Evolutionary conservation across 1,140 invertebrate genomes (phyloP), one percentile per base, ranked within the genome.

Genomic region (Ostrea denselamellosa): DNA sequence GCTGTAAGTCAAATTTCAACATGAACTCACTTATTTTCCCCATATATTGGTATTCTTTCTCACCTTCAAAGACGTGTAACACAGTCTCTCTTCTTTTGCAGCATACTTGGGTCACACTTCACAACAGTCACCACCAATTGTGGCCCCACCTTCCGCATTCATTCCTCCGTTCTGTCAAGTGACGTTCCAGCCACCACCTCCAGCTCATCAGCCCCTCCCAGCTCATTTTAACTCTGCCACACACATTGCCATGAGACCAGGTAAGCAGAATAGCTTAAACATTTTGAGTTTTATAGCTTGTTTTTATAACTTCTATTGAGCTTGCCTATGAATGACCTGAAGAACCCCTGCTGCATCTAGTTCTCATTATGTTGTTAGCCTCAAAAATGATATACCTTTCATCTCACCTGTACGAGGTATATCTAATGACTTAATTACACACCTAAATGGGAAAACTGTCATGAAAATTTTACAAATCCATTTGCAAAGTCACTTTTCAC

Each of bases 201-300:
- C 34, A 62, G 93, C 92, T 85, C 93, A 93, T 65, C 93, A 93
- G 62, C 93, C 93, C 25, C 90, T 94, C 17, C 92, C 91, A 51
- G 92, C 92, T 87, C 93, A 93, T 88, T 92, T 93, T 86, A 93
- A 91, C 88, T 88, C 93, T 65, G 90, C 93, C 86, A 93, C 93
- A 88, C 93, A 93, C 77, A 85, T 94, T 58, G 92, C 93, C 82
- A 93, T 93, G 91, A 91, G 93, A 90, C 93, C 93, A 93, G 93
- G 93, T 94, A 90, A 91, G 89, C 86, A 2, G 5, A 44, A 44
- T 44, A 44, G 5, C 34, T 44, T 44, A 5, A 44, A 58, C 56
- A 58, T 14, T 58, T 14, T 5, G 14, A 58, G 14, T 19, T 58
- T 14, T 58, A 14, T 19, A 14, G 56, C 56, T 58, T 19, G 14